phyloP scores from a whole-genome alignment of 2,797 vertebrate genomes.

The Lophotriccus pileatus region DNA sequence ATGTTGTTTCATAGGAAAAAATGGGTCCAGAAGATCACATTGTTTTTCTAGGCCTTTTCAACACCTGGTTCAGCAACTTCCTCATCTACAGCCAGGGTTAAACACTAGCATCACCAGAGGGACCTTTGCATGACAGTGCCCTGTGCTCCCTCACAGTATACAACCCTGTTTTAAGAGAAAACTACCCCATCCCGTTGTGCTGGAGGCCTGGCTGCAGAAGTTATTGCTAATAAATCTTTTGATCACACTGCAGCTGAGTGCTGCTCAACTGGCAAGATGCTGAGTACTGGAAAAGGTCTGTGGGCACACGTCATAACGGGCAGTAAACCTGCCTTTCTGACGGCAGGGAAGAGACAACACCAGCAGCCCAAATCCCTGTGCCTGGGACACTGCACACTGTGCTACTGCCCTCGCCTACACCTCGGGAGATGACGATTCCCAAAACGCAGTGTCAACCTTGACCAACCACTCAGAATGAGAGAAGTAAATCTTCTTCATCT shows the following conservation, averaged over 20 bases:
- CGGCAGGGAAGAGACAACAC: background rate
- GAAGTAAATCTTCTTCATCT: background rate
- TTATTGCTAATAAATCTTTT: background rate
- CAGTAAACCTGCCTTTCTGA: background rate
- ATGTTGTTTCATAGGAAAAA: background rate
- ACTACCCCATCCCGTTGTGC: background rate
- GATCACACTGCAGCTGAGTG: background rate
- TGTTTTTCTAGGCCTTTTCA: background rate
- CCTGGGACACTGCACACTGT: rapidly evolving
- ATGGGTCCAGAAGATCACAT: background rate
- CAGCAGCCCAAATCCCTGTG: background rate
- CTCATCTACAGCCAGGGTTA: background rate
- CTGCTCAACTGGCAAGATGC: background rate
- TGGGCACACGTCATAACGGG: rapidly evolving
- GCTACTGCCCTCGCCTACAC: background rate
- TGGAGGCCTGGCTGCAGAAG: background rate
- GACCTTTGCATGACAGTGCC: background rate
- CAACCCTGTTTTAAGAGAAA: background rate
- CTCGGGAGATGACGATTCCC: background rate
- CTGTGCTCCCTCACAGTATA: background rate
- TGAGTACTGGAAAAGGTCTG: background rate
- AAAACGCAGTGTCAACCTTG: background rate
- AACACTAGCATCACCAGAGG: background rate
- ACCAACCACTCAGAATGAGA: background rate
- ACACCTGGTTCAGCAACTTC: background rate